Base-by-base conservation (phyloP, 1,140 invertebrate species). In the Elysia chlorotica region DNA sequence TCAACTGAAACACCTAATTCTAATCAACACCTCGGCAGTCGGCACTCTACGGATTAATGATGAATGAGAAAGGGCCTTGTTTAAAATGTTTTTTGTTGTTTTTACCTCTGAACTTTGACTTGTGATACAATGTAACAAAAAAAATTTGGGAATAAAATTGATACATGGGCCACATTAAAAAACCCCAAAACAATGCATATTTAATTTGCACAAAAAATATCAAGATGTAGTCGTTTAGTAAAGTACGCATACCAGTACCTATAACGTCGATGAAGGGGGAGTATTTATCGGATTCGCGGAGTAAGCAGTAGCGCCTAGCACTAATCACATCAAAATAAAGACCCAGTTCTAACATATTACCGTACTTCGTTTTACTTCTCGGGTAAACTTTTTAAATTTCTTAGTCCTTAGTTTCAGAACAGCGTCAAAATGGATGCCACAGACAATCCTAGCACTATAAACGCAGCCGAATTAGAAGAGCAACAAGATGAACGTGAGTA, bases 361-460 rank as follows among this genome's bases (percentile, higher is more conserved):
- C 10, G 41, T 14, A 14, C n/a, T 48, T 48, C 10, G 41, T 48
- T 48, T 48, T 10, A 48, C 41, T 10, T 14, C 41, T 48, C 10
- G n/a, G n/a, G 10, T 10, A 48, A 10, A 48, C 41, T 10, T 10
- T 48, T 48, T 41, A 10, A 23, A 19, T n/a, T 41, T 48, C n/a
- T 48, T 14, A 48, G 35, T 56, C 6, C 67, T 37, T 69, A 69
- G 67, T 69, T 69, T 59, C 67, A 57, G 23, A 25, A 61, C 2
- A 25, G 67, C 36, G 48, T 54, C 35, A 74, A 74, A 62, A 71
- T 71, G 69, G 69, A 31, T 21, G 35, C 17, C 31, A n/a, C 25
- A 59, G 56, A 59, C 19, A 59, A 59, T 10, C 19, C 6, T n/a
- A 14, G 6, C 25, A 14, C 0, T 31, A 68, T 28, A 68, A 37